phyloP scores from a whole-genome alignment of 1,140 invertebrate genomes.

The Bombus balteatus region DNA sequence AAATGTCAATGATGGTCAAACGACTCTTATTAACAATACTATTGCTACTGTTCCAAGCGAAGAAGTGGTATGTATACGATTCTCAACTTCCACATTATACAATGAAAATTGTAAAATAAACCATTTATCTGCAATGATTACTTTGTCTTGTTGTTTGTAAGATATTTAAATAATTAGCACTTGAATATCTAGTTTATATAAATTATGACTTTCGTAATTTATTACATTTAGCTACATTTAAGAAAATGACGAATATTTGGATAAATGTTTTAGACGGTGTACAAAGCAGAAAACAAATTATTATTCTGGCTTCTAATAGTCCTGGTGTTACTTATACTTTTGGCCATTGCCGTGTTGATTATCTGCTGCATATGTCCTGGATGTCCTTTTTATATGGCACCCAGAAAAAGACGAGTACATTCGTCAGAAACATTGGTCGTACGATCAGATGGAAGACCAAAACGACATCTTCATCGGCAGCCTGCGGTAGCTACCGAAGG shows the following conservation, averaged over 20 bases:
- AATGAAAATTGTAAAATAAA: too few relatives aligned
- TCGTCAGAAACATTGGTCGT: slow-evolving; percentile 88
- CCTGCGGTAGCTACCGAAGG: slow-evolving; percentile 47
- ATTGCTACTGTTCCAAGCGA: slow-evolving; percentile 65
- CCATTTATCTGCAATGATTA: too few relatives aligned
- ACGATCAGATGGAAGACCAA: slow-evolving; percentile 78
- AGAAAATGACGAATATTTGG: neutral
- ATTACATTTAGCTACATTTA: too few relatives aligned
- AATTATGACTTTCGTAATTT: too few relatives aligned
- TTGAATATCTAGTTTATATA: too few relatives aligned
- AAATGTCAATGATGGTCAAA: slow-evolving; percentile 25
- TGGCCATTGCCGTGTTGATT: slow-evolving; percentile 88
- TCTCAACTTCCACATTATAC: too few relatives aligned
- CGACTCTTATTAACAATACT: slow-evolving; percentile 55
- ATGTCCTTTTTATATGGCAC: slow-evolving; percentile 90
- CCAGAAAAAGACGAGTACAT: slow-evolving; percentile 89
- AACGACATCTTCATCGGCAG: slow-evolving; percentile 74
- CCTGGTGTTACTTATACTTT: slow-evolving; percentile 87
- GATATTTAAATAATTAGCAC: too few relatives aligned
- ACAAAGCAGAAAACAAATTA: slow-evolving; percentile 88
- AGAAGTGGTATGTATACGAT: slow-evolving; percentile 67
- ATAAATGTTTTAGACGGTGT: slow-evolving; percentile 84
- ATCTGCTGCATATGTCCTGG: slow-evolving; percentile 91
- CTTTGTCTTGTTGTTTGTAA: too few relatives aligned
- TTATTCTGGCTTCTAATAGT: slow-evolving; percentile 90